phyloP scores from a whole-genome alignment of 2,797 vertebrate species.

The Tachyglossus aculeatus region DNA sequence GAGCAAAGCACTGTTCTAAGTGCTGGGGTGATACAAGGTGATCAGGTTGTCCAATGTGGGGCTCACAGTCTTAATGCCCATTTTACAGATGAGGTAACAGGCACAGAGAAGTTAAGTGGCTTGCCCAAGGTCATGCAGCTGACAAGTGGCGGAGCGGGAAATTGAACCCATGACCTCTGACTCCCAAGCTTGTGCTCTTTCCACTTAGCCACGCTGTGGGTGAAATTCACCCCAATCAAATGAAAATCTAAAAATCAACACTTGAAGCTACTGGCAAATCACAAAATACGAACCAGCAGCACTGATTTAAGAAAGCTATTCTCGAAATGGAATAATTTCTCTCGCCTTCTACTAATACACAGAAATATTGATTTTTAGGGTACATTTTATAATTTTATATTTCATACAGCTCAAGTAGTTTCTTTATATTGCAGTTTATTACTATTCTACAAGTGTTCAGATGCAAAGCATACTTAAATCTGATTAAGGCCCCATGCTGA shows the following conservation, averaged over 20 bases:
- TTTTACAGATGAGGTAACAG: no score
- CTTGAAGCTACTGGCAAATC: not conserved
- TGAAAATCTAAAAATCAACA: constrained; percentile 12
- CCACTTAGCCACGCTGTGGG: no score
- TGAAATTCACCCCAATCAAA: constrained; percentile 36
- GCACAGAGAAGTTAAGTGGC: no score
- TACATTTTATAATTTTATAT: constrained; percentile 49
- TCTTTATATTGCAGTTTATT: constrained; percentile 48
- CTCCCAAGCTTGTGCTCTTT: no score
- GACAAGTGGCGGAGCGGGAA: no score
- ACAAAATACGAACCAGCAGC: constrained; percentile 23
- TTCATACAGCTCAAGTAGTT: constrained; percentile 59
- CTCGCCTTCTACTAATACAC: constrained; percentile 1
- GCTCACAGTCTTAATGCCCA: no score
- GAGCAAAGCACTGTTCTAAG: no score
- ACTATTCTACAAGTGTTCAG: constrained; percentile 66
- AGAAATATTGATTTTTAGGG: constrained; percentile 52
- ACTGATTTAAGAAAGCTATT: not conserved
- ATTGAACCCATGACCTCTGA: no score
- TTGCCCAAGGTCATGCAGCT: no score
- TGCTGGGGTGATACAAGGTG: no score
- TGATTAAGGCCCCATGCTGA: constrained; percentile 71
- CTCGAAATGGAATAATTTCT: not conserved
- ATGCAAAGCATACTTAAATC: constrained; percentile 73
- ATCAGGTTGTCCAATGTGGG: no score